A percentile compares a stretch with the other conserved stretches of the same genome.
These are phyloP conservation scores for Mormyrus lacerda DNA, from an alignment of 2,113 vertebrate species.

Conservation along the genomic window DNA sequence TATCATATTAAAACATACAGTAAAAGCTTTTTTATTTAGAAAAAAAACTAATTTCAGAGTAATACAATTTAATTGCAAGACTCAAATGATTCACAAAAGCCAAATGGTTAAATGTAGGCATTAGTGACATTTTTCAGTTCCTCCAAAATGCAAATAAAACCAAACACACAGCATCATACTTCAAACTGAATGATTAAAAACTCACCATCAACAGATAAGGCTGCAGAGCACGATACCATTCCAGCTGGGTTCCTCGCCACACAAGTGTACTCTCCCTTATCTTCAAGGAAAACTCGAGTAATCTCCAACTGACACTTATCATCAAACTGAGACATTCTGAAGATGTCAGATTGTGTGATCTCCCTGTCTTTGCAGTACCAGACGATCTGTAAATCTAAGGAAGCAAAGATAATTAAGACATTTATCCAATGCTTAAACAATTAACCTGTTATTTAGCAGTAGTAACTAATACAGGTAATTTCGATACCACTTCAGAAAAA, in stretches of 20 bases:
- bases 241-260: conserved; percentile 79
- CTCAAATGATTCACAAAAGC: background rate
- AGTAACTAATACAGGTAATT: background rate
- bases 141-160: background rate
- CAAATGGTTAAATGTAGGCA: background rate
- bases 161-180: background rate
- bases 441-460: background rate
- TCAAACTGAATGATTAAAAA: background rate
- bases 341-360: conserved; percentile 88
- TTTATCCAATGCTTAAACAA: background rate
- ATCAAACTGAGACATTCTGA: conserved; percentile 92
- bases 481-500: no score
- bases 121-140: conserved; percentile 54
- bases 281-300: conserved; percentile 82
- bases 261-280: conserved; percentile 85
- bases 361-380: conserved; percentile 90
- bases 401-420: conserved; percentile 33
- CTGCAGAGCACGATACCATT: conserved; percentile 79
- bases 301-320: conserved; percentile 91
- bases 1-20: background rate
- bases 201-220: conserved; percentile 78
- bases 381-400: conserved; percentile 69
- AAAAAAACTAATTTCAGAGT: background rate
- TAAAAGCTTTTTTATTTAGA: background rate
- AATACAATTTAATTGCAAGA: background rate